These are phyloP conservation scores for Pomatorhinus ruficollis DNA, from an alignment of 2,113 vertebrate genomes.

Conservation along the genomic window DNA sequence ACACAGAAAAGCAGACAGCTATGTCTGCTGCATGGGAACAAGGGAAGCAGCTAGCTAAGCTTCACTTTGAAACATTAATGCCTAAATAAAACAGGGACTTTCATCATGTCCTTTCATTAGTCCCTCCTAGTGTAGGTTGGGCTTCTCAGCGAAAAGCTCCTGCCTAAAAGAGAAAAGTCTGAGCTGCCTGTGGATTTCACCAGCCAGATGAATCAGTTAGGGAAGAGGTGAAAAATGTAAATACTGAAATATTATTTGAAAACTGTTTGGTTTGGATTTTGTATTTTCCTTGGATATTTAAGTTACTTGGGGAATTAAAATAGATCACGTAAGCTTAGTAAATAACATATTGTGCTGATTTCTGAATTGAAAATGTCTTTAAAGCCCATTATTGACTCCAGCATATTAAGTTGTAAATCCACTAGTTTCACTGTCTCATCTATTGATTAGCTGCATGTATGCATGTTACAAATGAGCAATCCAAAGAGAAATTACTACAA, in stretches of 20 bases:
- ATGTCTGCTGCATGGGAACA: neutral
- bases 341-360: constrained; percentile 51
- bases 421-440: constrained; percentile 52
- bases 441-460: constrained; percentile 67
- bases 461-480: constrained; percentile 60
- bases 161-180: neutral
- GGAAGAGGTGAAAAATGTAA: neutral
- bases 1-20: neutral
- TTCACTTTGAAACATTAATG: neutral
- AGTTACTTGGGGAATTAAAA: constrained; percentile 60
- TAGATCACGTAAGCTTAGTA: constrained; percentile 36
- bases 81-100: neutral
- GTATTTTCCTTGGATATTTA: constrained; percentile 41
- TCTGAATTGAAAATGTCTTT: constrained; percentile 33
- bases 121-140: neutral
- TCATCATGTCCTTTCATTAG: neutral
- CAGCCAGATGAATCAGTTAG: neutral
- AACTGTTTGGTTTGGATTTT: constrained; percentile 41
- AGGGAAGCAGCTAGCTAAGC: neutral
- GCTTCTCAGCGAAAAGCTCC: neutral
- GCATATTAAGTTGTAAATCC: constrained; percentile 71
- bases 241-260: constrained; percentile 22
- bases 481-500: constrained; percentile 46
- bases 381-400: constrained; percentile 59
- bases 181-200: neutral